phyloP scores from a whole-genome alignment of 2,888 invertebrate genomes.

The Drosophila meridiana region DNA sequence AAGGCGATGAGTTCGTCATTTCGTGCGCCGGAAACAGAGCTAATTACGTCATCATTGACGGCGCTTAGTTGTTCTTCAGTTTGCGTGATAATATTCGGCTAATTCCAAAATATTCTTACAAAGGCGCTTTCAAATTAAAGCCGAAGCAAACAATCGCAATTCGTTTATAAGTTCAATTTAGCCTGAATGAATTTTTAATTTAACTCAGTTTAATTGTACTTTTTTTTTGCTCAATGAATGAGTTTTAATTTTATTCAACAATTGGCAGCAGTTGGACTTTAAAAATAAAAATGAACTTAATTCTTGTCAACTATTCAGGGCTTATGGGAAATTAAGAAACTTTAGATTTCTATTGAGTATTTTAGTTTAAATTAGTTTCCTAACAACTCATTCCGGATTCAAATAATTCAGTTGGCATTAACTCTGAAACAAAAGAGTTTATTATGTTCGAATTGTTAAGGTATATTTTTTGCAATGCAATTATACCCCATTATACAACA shows the following conservation, averaged over 20 bases:
- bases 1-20: slow-evolving; percentile 30
- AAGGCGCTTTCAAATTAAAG: slow-evolving; percentile 15
- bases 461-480: too few species aligned
- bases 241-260: background rate
- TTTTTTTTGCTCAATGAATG: slow-evolving; percentile 5
- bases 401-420: too few species aligned
- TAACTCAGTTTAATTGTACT: background rate
- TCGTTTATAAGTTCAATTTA: slow-evolving; percentile 18
- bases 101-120: background rate
- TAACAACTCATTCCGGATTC: background rate
- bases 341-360: background rate
- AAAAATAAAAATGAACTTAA: background rate
- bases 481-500: too few species aligned
- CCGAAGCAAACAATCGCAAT: slow-evolving; percentile 8
- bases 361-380: too few species aligned
- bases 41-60: slow-evolving; percentile 45
- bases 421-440: too few species aligned
- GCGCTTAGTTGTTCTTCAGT: slow-evolving; percentile 31
- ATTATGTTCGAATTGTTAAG: too few species aligned
- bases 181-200: slow-evolving; percentile 16
- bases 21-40: slow-evolving; percentile 38
- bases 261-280: background rate
- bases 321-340: background rate
- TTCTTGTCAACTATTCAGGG: background rate
- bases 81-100: slow-evolving; percentile 21